These are phyloP conservation scores for Eira barbara DNA, from an alignment of 2,113 vertebrate genomes.

Conservation along the genomic window DNA sequence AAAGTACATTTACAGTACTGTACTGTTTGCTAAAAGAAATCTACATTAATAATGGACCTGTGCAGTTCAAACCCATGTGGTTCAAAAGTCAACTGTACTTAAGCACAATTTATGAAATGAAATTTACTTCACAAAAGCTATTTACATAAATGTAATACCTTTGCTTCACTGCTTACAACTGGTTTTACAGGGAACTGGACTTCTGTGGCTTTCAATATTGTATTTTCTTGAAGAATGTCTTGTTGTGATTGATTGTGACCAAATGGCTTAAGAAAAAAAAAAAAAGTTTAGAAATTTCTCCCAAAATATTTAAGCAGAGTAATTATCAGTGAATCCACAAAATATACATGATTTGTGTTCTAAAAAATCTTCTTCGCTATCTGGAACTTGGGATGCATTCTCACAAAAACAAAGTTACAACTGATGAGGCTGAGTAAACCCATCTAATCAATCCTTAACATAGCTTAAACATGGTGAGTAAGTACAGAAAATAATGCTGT, in stretches of 20 bases:
- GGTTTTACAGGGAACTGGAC: conserved; percentile 99
- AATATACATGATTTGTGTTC: background rate
- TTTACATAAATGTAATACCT: conserved; percentile 84
- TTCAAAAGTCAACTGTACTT: background rate
- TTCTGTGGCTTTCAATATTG: conserved; percentile 99
- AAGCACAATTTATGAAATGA: background rate
- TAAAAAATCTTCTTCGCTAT: background rate
- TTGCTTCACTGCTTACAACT: conserved; percentile 98
- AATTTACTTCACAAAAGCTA: conserved; percentile 42
- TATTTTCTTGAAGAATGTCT: conserved; percentile 99
- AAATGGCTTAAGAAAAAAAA: conserved; percentile 90
- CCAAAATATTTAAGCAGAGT: conserved; percentile 55
- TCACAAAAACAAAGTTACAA: background rate
- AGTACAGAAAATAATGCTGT: background rate
- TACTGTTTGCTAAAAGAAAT: background rate
- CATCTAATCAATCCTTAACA: background rate
- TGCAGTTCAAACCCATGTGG: background rate
- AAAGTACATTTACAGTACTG: background rate
- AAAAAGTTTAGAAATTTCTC: conserved; percentile 66
- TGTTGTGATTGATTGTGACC: conserved; percentile 99
- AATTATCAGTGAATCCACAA: background rate
- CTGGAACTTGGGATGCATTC: background rate
- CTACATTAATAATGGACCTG: background rate
- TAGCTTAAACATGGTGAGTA: background rate
- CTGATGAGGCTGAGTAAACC: background rate